phyloP scores from a whole-genome alignment of 2,113 vertebrate species.

The Campylorhamphus procurvoides region DNA sequence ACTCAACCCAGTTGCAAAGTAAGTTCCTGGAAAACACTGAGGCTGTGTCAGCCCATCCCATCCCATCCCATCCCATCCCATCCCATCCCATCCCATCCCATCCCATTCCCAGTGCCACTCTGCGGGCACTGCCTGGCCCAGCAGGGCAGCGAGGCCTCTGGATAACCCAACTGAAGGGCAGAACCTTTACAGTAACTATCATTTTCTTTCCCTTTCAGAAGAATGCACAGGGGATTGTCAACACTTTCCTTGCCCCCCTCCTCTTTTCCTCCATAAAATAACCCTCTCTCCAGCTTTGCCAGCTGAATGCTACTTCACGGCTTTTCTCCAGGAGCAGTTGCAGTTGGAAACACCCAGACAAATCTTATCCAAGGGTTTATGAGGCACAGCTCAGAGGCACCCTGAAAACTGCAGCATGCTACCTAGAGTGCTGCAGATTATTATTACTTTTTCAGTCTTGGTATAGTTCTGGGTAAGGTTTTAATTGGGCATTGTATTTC shows the following conservation, averaged over 20 bases:
- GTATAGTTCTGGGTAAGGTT: slow-evolving; percentile 21
- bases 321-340: slow-evolving; percentile 23
- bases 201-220: slow-evolving; percentile 3
- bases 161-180: neutral
- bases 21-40: neutral
- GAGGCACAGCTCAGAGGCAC: slow-evolving; percentile 63
- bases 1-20: neutral
- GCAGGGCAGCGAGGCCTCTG: neutral
- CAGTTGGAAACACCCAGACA: slow-evolving; percentile 59
- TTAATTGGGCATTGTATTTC: slow-evolving; percentile 77
- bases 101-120: neutral
- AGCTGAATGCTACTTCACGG: slow-evolving; percentile 37
- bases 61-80: neutral
- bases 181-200: neutral
- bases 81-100: neutral
- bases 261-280: slow-evolving; percentile 31
- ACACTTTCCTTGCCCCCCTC: neutral
- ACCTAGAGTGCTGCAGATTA: slow-evolving; percentile 56
- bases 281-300: neutral
- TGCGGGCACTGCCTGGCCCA: neutral
- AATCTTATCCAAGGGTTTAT: slow-evolving; percentile 66
- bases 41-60: neutral
- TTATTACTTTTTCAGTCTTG: slow-evolving; percentile 45
- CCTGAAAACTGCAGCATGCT: slow-evolving; percentile 66
- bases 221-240: slow-evolving; percentile 51